Evolutionary conservation across 2,113 vertebrate genomes (phyloP), one percentile per base, ranked within the genome.

Genomic region (Rallus limicola): DNA sequence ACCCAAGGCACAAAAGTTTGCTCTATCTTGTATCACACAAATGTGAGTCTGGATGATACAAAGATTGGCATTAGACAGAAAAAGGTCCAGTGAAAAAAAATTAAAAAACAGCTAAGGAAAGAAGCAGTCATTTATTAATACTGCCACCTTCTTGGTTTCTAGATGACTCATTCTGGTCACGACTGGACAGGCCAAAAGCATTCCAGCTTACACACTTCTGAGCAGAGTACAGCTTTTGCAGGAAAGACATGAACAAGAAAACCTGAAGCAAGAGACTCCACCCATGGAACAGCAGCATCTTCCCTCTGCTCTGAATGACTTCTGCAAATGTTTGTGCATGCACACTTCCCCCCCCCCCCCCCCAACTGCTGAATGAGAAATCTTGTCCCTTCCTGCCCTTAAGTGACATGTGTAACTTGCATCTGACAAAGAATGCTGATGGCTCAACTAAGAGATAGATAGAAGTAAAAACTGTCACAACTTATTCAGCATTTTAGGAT

Each of bases 391-490:
- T 86, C 36, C 71, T 34, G 16, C 16, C 28, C 16, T 72, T 64
- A 44, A 17, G 3, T 40, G 65, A 67, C 0, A 0, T 4, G 4
- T 20, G 18, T 26, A 70, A 71, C 59, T 29, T 4, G 2, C 23
- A 75, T 26, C 18, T 71, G 42, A 89, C 38, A 76, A 64, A 72
- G 24, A 89, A 71, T 8, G 3, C 20, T 89, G 33, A 70, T 6
- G 7, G 60, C 26, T 56, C 75, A 79, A 55, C 10, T 8, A 84
- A 59, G 38, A n/a, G 38, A 78, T 6, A 50, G 3, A 68, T 40
- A 13, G 44, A 64, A 55, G 34, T 19, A 63, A 93, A 81, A 68
- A n/a, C 36, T 86, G 36, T 44, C 69, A 78, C 31, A 75, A 10
- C 11, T 81, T 81, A 77, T 6, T 80, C 4, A 56, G 1, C 80